Percentiles rank a stretch among this genome's conserved stretches.
These are phyloP conservation scores for Philereme vetulata DNA, from an alignment of 2,888 invertebrate species.

Conservation along the genomic window DNA sequence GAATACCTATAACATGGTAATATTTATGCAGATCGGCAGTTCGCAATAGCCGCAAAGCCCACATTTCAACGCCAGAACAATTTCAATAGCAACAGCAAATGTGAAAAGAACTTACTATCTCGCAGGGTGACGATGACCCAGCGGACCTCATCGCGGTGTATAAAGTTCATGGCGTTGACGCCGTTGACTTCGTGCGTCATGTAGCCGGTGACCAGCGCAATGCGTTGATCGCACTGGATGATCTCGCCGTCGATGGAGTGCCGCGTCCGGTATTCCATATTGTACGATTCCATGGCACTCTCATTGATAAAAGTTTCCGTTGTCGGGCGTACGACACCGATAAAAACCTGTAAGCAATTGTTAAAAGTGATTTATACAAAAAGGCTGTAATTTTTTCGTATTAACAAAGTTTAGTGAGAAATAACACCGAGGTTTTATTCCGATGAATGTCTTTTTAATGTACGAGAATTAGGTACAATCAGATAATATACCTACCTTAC, in stretches of 20 bases:
- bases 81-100: too few relatives aligned
- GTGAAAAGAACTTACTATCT: constrained; percentile 82
- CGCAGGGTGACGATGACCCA: constrained; percentile 93
- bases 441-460: too few relatives aligned
- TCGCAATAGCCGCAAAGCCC: too few relatives aligned
- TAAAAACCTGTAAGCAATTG: constrained; percentile 73
- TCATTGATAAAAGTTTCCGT: constrained; percentile 82
- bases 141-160: constrained; percentile 93
- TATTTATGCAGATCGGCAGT: too few relatives aligned
- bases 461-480: too few relatives aligned
- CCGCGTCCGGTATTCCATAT: constrained; percentile 94
- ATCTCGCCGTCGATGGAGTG: constrained; percentile 95
- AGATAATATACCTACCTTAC: too few relatives aligned
- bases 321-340: constrained; percentile 88
- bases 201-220: constrained; percentile 94
- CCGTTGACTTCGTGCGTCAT: constrained; percentile 94
- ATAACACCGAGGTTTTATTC: too few relatives aligned
- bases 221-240: constrained; percentile 93
- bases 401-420: too few relatives aligned
- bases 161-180: constrained; percentile 93
- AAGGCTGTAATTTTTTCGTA: neutral
- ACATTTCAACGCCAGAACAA: too few relatives aligned
- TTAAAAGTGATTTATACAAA: constrained; percentile 12
- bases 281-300: constrained; percentile 62
- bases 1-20: too few relatives aligned